Base-by-base conservation (phyloP, 2,888 invertebrate species). In the Diarsia dahlii region DNA sequence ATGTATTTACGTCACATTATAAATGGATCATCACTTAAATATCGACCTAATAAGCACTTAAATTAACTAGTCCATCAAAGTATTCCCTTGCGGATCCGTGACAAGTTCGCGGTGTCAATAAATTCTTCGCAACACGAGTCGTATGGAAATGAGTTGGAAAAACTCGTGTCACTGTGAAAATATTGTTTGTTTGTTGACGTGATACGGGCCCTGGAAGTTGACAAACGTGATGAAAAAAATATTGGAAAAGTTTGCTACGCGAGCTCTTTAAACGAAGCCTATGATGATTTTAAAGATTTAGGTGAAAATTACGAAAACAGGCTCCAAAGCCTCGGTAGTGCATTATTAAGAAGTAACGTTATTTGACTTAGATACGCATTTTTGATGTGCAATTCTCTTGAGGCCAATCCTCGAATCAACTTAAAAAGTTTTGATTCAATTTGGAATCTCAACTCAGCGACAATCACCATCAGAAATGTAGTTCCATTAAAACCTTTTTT, bases 141-240 rank as follows among this genome's bases (percentile, higher is more conserved):
- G 88, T 91, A 95, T 93, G 94, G 91, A 93, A 95, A 95, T 95
- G 91, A 94, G 93, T 93, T 94, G 85, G 90, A 87, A 91, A 92
- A 95, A 93, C 90, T 94, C 92, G 89, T 89, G 91, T 92, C 92
- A 90, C 90, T 89, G 86, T 88, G 88, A 85, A 93, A 94, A 93
- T 94, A 95, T 93, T 94, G 93, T 93, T 94, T 95, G 94, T 95
- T 95, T 94, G 93, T 91, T 91, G 90, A 92, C 91, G 91, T 92
- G 93, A 94, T 92, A 92, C 91, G 87, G 87, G 86, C 84, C 88
- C 84, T 84, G 88, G 83, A 92, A 93, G 91, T 93, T 95, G 93
- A 94, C 93, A 93, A 93, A 93, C 92, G 90, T 92, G 93, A 95
- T 94, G 93, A 93, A 94, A 95, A 95, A 94, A 95, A 95, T 95